Conservation (phyloP, 2,888 invertebrate species). For the Nebria brevicollis region DNA sequence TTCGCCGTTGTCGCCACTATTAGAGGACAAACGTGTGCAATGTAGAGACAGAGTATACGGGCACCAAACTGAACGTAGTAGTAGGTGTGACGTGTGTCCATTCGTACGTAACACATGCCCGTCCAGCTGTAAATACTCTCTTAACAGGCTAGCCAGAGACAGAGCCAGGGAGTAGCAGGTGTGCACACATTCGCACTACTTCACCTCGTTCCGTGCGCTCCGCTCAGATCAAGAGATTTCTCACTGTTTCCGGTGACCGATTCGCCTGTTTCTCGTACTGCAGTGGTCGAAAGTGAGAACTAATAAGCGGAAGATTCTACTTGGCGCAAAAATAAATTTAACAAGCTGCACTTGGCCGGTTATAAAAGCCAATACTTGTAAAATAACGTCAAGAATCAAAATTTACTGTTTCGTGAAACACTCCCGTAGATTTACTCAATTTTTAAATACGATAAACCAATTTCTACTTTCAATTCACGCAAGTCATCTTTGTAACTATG, state of each 20-base stretch:
- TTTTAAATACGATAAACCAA: too few relatives aligned
- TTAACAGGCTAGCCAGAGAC: background rate
- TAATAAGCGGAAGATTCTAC: conserved; percentile 15
- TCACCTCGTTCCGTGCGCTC: background rate
- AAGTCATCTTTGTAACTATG: too few relatives aligned
- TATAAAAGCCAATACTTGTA: background rate
- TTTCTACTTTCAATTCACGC: too few relatives aligned
- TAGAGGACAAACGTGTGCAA: background rate
- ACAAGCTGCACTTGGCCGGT: background rate
- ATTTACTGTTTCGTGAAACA: background rate
- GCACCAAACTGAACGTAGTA: background rate
- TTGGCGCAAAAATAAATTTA: background rate
- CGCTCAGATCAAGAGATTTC: conserved; percentile 11
- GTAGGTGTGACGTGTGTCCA: background rate
- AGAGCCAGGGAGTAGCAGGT: background rate
- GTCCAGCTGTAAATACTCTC: background rate
- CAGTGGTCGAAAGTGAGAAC: conserved; percentile 13
- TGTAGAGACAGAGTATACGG: background rate
- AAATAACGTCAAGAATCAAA: background rate
- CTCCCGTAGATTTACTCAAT: too few relatives aligned
- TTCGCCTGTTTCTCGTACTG: background rate
- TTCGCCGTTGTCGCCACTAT: background rate
- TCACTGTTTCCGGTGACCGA: conserved; percentile 12
- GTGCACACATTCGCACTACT: background rate
- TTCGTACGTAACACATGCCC: background rate